Evolutionary conservation across 2,113 vertebrate genomes (phyloP), one percentile per base, ranked within the genome.

Genomic region (Oreocharis arfaki): DNA sequence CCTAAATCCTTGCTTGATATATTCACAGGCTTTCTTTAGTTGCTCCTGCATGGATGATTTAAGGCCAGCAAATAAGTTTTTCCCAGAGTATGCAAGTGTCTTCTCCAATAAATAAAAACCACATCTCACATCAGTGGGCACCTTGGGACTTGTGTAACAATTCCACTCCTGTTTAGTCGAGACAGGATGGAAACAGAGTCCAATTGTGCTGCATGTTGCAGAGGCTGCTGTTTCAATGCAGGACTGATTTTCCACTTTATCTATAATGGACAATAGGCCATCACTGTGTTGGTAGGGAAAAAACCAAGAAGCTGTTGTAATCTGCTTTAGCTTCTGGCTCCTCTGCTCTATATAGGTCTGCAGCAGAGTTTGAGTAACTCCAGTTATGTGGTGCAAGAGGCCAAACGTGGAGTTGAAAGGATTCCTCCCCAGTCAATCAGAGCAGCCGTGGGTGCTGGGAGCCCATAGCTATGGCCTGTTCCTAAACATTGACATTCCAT

Each of bases 61-160:
- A 86, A 74, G 71, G 64, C 71, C 68, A 90, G 44, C 90, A 84
- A 92, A 90, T 96, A 91, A 92, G 35, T 87, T 91, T 87, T 44
- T 78, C 64, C 32, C 55, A 64, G 67, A 46, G 56, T 60, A 63
- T 83, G 30, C 73, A 95, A 76, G 74, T 95, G 95, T 95, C 95
- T 88, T 89, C 60, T 93, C n/a, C 86, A 95, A 96, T 97, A 95
- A 96, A 87, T 89, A 93, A 87, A 95, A 42, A 1, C 28, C 79
- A 68, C 90, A 82, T 96, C 91, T 95, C 53, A 1, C 42, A 69
- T 87, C 95, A 94, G 80, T 59, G 70, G 61, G 69, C 53, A 79
- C 75, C 55, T 13, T 49, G 88, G 90, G 90, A 90, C n/a, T 53
- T 21, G 47, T 56, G 69, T 52, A 77, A 69, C 68, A 84, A 88